A percentile compares a stretch with the other conserved stretches of the same genome.
Evolutionary conservation across 92 coral and sea anemone species (phyloP).

Genomic region (Porites evermanni): DNA sequence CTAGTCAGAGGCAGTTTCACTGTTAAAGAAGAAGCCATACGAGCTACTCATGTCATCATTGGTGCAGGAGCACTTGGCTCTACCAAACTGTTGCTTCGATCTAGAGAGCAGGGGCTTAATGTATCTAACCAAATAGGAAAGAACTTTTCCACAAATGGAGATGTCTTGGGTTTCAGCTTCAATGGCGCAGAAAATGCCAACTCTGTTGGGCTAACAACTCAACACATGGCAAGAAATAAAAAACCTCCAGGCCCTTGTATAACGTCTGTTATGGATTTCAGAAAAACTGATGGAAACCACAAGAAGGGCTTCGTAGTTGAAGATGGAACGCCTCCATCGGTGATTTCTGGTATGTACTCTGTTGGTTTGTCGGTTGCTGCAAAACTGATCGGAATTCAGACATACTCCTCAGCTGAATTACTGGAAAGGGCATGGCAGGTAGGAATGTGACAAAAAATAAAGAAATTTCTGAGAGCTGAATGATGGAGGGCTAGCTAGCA

Average conservation of each 20-base stretch:
- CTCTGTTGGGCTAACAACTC: slow-evolving; percentile 45
- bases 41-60: slow-evolving; percentile 58
- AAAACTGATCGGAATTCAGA: slow-evolving; percentile 32
- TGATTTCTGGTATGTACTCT: slow-evolving; percentile 13
- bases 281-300: slow-evolving; percentile 7
- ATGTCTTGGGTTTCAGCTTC: slow-evolving; percentile 58
- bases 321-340: slow-evolving; percentile 9
- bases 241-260: slow-evolving; percentile 67
- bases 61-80: slow-evolving; percentile 74
- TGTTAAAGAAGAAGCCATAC: slow-evolving; percentile 42
- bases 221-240: not conserved
- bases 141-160: slow-evolving; percentile 68
- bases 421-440: slow-evolving; percentile 29
- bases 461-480: not conserved
- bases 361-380: slow-evolving; percentile 48
- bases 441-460: not conserved
- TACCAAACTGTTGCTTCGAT: slow-evolving; percentile 69
- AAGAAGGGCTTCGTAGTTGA: slow-evolving; percentile 43
- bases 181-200: slow-evolving; percentile 46
- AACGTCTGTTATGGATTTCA: slow-evolving; percentile 55
- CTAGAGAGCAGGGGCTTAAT: slow-evolving; percentile 58
- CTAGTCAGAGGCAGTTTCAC: slow-evolving; percentile 26
- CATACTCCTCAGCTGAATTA: slow-evolving; percentile 19
- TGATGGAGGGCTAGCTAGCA: too few relatives aligned
- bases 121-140: slow-evolving; percentile 44